Conservation (phyloP, 1,140 invertebrate genomes). For the Gryon sp. region DNA sequence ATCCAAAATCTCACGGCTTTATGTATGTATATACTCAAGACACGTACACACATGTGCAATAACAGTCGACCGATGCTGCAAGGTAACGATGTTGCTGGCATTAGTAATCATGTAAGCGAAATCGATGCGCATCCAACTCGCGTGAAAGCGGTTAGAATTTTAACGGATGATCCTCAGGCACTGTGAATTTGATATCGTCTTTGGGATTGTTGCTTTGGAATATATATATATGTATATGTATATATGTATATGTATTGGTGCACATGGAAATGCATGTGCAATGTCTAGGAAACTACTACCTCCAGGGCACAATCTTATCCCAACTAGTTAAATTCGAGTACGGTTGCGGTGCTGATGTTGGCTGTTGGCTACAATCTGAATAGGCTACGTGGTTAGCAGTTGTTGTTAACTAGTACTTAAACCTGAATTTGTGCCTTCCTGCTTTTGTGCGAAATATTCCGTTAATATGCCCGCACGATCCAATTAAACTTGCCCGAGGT, state of each 20-base stretch:
- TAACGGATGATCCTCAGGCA: constrained; percentile 25
- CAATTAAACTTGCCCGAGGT: constrained; percentile 18
- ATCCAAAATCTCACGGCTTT: too few species aligned
- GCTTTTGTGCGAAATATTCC: constrained; percentile 24
- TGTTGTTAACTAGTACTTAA: constrained; percentile 41
- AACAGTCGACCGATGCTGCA: constrained; percentile 1
- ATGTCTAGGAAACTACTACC: constrained; percentile 45
- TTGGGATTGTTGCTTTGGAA: constrained; percentile 18
- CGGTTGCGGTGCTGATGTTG: constrained; percentile 10
- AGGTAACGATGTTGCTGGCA: constrained; percentile 21
- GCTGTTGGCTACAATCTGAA: constrained; percentile 28
- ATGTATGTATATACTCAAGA: too few species aligned
- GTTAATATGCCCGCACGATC: constrained; percentile 11
- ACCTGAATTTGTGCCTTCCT: constrained; percentile 9
- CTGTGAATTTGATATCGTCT: constrained; percentile 30
- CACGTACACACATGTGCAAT: too few species aligned
- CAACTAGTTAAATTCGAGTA: constrained; percentile 64
- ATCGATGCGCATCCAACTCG: constrained; percentile 24
- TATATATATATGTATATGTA: background rate
- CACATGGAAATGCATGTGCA: background rate
- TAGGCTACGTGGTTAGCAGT: constrained; percentile 19
- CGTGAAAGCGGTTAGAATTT: constrained; percentile 31
- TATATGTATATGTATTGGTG: too few species aligned
- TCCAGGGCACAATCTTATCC: constrained; percentile 62
- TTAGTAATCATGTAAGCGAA: constrained; percentile 28